These are phyloP conservation scores for Rotaria magnacalcarata DNA, from an alignment of 2,888 invertebrate genomes.

Conservation along the genomic window DNA sequence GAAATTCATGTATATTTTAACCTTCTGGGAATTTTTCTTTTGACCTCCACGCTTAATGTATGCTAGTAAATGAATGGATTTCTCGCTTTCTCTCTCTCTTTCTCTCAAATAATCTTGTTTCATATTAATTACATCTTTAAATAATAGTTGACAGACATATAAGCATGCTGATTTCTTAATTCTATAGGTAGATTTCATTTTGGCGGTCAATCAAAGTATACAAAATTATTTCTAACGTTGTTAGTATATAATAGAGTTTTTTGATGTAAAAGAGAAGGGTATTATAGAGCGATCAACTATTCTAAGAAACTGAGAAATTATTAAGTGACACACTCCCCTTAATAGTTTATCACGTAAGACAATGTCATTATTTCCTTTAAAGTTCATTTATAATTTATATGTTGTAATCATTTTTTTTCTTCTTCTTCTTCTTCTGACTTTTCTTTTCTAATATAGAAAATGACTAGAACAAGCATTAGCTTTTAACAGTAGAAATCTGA, in stretches of 20 bases:
- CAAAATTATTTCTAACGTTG: no score
- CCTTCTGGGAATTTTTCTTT: not conserved
- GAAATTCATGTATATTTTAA: not conserved
- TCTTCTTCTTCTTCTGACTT: no score
- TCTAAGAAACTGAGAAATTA: not conserved
- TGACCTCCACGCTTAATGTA: not conserved
- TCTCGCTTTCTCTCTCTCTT: not conserved
- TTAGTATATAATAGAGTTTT: no score
- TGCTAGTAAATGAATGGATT: not conserved
- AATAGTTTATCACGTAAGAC: not conserved
- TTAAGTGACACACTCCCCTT: not conserved
- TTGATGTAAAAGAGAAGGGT: not conserved
- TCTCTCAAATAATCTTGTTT: not conserved
- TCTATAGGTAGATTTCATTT: no score
- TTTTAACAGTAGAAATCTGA: not conserved
- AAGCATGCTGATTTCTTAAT: no score
- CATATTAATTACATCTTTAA: not conserved
- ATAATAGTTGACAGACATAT: not conserved
- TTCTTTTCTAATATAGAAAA: not conserved
- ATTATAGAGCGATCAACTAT: not conserved
- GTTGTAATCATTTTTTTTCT: not conserved
- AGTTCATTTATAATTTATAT: not conserved
- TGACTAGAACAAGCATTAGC: not conserved
- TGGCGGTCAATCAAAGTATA: no score
- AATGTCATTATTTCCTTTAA: not conserved